Conservation (phyloP, 2,797 vertebrate species). For the Phaenicophaeus curvirostris region DNA sequence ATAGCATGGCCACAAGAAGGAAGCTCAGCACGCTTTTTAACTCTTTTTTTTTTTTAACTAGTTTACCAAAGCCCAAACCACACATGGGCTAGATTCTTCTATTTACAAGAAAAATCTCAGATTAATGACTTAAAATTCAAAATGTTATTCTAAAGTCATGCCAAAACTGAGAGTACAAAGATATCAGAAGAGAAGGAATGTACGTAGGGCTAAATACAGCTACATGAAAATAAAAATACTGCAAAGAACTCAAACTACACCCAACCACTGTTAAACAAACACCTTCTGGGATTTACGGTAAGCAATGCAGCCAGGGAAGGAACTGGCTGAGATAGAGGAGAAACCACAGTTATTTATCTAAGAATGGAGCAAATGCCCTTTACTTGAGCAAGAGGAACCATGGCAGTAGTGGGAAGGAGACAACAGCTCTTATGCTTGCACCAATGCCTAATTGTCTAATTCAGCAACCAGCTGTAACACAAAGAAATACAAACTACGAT, state of each 20-base stretch:
- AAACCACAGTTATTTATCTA: background rate
- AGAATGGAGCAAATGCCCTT: background rate
- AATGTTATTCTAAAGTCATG: background rate
- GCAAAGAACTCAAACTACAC: background rate
- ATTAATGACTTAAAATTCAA: background rate
- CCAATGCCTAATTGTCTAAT: rapidly evolving
- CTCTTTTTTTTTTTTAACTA: background rate
- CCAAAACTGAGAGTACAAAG: background rate
- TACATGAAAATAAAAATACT: background rate
- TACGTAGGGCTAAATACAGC: rapidly evolving
- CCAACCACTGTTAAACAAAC: background rate
- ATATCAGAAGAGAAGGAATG: background rate
- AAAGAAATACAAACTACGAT: background rate
- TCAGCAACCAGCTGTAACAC: background rate
- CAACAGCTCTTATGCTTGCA: background rate
- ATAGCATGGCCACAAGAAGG: background rate
- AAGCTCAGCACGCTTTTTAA: background rate
- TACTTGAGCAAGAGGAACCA: background rate
- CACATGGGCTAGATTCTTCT: background rate
- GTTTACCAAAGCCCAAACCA: rapidly evolving
- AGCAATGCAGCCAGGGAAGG: background rate
- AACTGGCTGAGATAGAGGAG: background rate
- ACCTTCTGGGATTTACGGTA: background rate
- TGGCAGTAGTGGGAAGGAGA: rapidly evolving
- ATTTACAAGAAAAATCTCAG: background rate